Base-by-base conservation (phyloP, 2,113 vertebrate species). In the Trematocara nigrifrons region DNA sequence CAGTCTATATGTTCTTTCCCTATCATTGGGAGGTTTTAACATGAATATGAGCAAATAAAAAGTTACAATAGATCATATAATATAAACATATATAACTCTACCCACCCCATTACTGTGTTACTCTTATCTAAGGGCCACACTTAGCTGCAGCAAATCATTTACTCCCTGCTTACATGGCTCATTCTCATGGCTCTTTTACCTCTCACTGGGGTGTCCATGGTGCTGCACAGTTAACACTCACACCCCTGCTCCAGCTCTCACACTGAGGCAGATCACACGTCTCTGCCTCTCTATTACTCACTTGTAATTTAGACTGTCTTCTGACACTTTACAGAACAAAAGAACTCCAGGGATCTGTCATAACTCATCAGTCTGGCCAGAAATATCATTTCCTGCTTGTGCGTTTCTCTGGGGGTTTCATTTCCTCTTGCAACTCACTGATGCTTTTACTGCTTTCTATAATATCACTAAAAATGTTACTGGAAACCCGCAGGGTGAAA, bases 371-470 rank as follows among this genome's bases (percentile, higher is more conserved):
- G 66, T 85, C 71, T 61, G 29, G 54, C 40, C 54, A 79, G 77
- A 87, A 90, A 88, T 90, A 88, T 93, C 2, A 92, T 94, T 93
- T 94, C 93, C 93, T 92, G 89, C 61, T 80, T 20, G 84, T 81
- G 90, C 38, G 49, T 91, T 91, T 89, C 85, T 91, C 89, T 47
- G 6, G 47, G 66, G 83, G 6, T 84, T 92, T 95, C 71, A 94
- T 95, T 94, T 95, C 94, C 94, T 92, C 80, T 42, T 53, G 53
- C 64, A 87, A 76, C 52, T 71, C 49, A 11, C 87, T 76, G 31
- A 38, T 59, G 82, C 59, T 77, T 22, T 85, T 83, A 64, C 61
- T 61, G 22, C 86, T 83, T 81, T 78, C 59, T 79, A 38, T 51
- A 20, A 88, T 86, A 80, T 87, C 35, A 35, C 29, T 9, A 31